Evolutionary conservation across 2,888 invertebrate species (phyloP).

Genomic region (Limnephilus marmoratus): DNA sequence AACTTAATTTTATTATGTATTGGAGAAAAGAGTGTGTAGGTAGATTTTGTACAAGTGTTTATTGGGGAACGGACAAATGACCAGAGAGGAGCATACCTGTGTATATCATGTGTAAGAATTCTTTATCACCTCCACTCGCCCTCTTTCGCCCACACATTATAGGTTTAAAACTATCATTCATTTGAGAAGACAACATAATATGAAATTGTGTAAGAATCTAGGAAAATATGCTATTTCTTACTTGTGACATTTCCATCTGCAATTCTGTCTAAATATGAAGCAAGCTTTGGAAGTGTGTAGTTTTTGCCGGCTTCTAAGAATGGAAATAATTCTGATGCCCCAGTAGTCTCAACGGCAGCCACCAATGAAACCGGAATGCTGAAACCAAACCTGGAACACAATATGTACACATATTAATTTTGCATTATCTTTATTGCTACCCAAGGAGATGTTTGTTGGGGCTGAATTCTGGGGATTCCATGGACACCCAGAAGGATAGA

Average conservation of each 20-base stretch:
- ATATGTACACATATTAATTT: not conserved
- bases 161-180: not conserved
- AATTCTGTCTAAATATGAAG: slow-evolving; percentile 76
- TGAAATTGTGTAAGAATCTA: not conserved
- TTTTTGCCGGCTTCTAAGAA: slow-evolving; percentile 73
- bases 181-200: not conserved
- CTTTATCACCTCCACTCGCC: too few relatives aligned
- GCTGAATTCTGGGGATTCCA: not conserved
- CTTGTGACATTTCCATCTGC: slow-evolving; percentile 72
- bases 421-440: not conserved
- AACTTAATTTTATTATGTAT: too few relatives aligned
- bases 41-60: too few relatives aligned
- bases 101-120: too few relatives aligned
- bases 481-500: not conserved
- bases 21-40: too few relatives aligned
- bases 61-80: too few relatives aligned
- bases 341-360: slow-evolving; percentile 71
- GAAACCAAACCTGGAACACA: slow-evolving; percentile 73
- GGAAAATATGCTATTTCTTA: slow-evolving; percentile 27
- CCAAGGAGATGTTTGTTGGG: not conserved
- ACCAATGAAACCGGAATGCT: slow-evolving; percentile 74
- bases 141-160: too few relatives aligned
- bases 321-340: slow-evolving; percentile 72
- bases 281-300: slow-evolving; percentile 74
- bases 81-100: too few relatives aligned